These are phyloP conservation scores for Scopus umbretta DNA, from an alignment of 2,113 vertebrate genomes.

Conservation along the genomic window DNA sequence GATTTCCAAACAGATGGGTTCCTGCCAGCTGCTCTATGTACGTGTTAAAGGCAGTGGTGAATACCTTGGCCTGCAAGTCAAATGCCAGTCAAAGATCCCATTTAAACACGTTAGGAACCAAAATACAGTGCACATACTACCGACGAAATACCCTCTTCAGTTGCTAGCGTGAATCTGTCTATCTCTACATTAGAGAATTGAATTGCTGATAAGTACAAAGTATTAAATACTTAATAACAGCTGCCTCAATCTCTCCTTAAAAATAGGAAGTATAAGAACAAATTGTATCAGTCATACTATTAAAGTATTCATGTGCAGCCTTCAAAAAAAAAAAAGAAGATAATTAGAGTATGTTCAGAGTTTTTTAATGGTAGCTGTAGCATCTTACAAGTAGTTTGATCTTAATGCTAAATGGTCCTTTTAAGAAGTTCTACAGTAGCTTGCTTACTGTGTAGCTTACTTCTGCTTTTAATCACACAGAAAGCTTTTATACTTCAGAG, in stretches of 20 bases:
- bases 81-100: background rate
- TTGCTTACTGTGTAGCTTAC: background rate
- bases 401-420: background rate
- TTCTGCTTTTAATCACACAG: background rate
- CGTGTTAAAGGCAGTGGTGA: background rate
- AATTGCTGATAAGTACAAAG: background rate
- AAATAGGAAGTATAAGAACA: background rate
- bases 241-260: background rate
- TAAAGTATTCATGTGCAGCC: slow-evolving; percentile 9
- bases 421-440: background rate
- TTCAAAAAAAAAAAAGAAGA: background rate
- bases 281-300: background rate
- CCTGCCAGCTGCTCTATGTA: background rate
- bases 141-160: background rate
- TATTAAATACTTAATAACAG: slow-evolving; percentile 6
- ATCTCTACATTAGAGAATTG: background rate
- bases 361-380: background rate
- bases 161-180: background rate
- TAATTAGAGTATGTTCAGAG: background rate
- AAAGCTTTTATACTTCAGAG: background rate
- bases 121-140: background rate
- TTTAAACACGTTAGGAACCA: background rate
- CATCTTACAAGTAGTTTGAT: background rate
- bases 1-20: background rate
- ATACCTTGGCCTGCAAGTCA: background rate